Evolutionary conservation across 1,140 invertebrate species (phyloP), one percentile per base, ranked within the genome.

Genomic region (Wiebesia pumilae): DNA sequence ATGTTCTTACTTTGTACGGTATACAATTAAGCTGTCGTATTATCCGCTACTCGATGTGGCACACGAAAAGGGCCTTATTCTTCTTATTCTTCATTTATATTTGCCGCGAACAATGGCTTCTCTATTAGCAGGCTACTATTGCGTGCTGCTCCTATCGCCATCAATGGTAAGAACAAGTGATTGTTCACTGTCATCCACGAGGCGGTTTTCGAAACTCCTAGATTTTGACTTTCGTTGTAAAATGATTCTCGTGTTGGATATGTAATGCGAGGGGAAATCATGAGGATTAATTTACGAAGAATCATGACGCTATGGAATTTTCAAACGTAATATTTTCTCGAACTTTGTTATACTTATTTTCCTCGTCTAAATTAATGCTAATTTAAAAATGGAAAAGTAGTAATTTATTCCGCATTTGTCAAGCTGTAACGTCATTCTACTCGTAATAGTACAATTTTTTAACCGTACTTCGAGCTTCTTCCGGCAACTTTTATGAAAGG

Each of bases 1-100:
- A 47, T 77, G 69, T 47, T 77, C 4, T 77, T 77, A n/a, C 27
- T 47, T 47, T 54, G n/a, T 10, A 33, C 12, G 16, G 14, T 16
- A 35, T 78, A 78, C 79, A 81, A 81, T 81, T 81, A 81, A 33
- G 3, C 24, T 81, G 33, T 81, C 79, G 10, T 65, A 81, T 65
- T 81, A 38, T 38, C 21, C 27, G 54, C 58, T 81, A 38, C 58
- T 62, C 14, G 58, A 78, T 51, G n/a, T n/a, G 40, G 71, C 38
- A 78, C 47, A 78, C 24, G 77, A 78, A 78, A 78, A 54, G 10
- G 43, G 47, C 24, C 47, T 78, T 78, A n/a, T 21, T n/a, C 30
- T 43, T 54, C 24, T 33, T 19, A 33, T 27, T 38, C 71, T 43
- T 75, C 24, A 14, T 10, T 43, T 75, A n/a, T 75, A 51, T 78